phyloP scores from a whole-genome alignment of 2,888 invertebrate genomes.

The Trisateles emortualis region DNA sequence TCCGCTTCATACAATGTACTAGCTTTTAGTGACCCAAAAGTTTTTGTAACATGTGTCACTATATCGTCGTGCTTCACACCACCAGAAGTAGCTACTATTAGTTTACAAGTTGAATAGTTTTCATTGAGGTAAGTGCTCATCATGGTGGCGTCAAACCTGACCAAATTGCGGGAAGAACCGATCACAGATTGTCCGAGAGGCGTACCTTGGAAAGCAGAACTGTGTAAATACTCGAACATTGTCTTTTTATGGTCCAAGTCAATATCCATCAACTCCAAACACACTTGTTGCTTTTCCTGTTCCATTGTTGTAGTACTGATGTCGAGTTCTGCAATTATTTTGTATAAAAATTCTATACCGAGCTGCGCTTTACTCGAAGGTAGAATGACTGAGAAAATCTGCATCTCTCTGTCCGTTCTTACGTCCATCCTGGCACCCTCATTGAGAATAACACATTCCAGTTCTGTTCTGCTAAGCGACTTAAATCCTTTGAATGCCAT shows the following conservation, averaged over 20 bases:
- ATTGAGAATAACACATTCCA: conserved; percentile 46
- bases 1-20: conserved; percentile 34
- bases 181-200: conserved; percentile 70
- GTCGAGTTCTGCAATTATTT: conserved; percentile 56
- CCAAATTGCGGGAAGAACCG: conserved; percentile 90
- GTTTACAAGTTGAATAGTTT: conserved; percentile 81
- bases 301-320: conserved; percentile 57
- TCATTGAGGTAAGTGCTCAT: conserved; percentile 55
- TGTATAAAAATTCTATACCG: conserved; percentile 52
- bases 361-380: conserved; percentile 32
- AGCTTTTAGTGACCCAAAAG: conserved; percentile 79
- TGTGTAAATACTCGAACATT: conserved; percentile 79
- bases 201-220: conserved; percentile 82
- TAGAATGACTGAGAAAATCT: conserved; percentile 59
- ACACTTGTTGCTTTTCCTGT: conserved; percentile 59
- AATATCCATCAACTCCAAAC: conserved; percentile 62
- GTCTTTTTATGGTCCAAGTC: conserved; percentile 69
- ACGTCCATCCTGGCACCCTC: conserved; percentile 57
- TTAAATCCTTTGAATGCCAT: conserved; percentile 67
- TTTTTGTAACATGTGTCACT: conserved; percentile 82
- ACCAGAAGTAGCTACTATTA: conserved; percentile 91
- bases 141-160: conserved; percentile 76
- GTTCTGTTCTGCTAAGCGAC: conserved; percentile 31
- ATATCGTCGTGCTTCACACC: conserved; percentile 89
- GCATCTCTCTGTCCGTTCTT: conserved; percentile 65